phyloP scores from a whole-genome alignment of 2,888 invertebrate genomes.

The Polydesmus complanatus region DNA sequence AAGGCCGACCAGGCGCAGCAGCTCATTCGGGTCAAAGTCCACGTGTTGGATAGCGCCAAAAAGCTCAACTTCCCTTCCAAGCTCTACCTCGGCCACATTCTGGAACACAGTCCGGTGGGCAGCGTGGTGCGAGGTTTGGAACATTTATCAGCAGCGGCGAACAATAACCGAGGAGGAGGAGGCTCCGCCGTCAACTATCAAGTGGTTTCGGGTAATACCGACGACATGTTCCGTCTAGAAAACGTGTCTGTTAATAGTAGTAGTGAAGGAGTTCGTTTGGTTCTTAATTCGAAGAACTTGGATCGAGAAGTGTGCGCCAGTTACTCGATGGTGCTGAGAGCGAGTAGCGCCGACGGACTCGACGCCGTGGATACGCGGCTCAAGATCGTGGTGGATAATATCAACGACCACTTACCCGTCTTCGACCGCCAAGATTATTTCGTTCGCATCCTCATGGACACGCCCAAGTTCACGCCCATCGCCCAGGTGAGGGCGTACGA shows the following conservation, averaged over 20 bases:
- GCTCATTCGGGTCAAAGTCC: constrained; percentile 57
- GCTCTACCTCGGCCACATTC: constrained; percentile 45
- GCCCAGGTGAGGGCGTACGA: constrained; percentile 77
- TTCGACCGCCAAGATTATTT: constrained; percentile 69
- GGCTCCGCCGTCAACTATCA: constrained; percentile 50
- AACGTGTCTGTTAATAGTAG: constrained; percentile 35
- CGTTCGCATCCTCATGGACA: constrained; percentile 38
- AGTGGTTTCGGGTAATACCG: constrained; percentile 61
- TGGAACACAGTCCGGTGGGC: constrained; percentile 61
- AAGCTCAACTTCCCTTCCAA: constrained; percentile 62
- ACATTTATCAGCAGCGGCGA: constrained; percentile 45
- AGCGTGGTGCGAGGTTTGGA: constrained; percentile 57
- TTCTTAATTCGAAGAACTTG: constrained; percentile 40
- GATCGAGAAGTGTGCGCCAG: constrained; percentile 60
- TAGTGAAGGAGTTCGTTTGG: constrained; percentile 21
- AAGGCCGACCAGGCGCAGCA: constrained; percentile 47
- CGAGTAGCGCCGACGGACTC: constrained; percentile 61
- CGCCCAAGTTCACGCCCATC: constrained; percentile 61
- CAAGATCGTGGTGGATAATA: constrained; percentile 60
- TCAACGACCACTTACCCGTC: constrained; percentile 81
- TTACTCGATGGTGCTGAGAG: constrained; percentile 63
- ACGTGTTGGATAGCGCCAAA: constrained; percentile 65
- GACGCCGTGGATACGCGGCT: constrained; percentile 70
- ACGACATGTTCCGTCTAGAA: constrained; percentile 57
- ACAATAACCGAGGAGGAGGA: constrained; percentile 16